Evolutionary conservation across 1,140 invertebrate species (phyloP), one percentile per base, ranked within the genome.

Genomic region (Drosophila sp.): DNA sequence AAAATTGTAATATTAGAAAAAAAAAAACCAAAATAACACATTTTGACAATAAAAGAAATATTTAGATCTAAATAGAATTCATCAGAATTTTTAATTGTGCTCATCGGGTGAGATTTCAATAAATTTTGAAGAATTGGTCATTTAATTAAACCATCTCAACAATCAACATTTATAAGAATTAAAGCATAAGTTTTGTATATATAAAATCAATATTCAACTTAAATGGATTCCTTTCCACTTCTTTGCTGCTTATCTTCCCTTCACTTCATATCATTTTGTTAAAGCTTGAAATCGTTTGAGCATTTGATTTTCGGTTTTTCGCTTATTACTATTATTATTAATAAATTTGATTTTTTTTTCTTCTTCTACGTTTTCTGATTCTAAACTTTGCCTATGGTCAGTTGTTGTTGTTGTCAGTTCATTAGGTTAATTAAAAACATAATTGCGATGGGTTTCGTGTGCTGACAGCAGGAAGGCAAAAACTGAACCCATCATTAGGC

Each of bases 391-490:
- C 44, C 44, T 50, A 50, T 50, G 44, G 44, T 50, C 23, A 17
- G 11, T 41, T 41, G 40, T 41, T 41, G 40, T 41, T 41, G 40
- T 70, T 58, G 64, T 69, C 70, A 68, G 68, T 81, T 82, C 83
- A 86, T 86, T 87, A 82, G 83, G 68, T 87, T 87, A 86, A 86
- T 87, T 86, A 86, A 87, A 86, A 79, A 77, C 79, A 86, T 80
- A 86, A 75, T 50, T 78, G 67, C 35, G 50, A 54, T 64, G 67
- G 72, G 67, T 78, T 85, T 72, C 79, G 44, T 50, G 44, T 79
- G 83, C 82, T 87, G 82, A 75, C 83, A 84, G 62, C 64, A 63
- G 68, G 67, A 78, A 58, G 44, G 44, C 7, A 50, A 50, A n/a
- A 50, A 50, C 44, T 50, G 44, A 50, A 27, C 60, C 73, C 69